Evolutionary conservation across 1,140 invertebrate species (phyloP).

Genomic region (Hyposmocoma kahamanoa): DNA sequence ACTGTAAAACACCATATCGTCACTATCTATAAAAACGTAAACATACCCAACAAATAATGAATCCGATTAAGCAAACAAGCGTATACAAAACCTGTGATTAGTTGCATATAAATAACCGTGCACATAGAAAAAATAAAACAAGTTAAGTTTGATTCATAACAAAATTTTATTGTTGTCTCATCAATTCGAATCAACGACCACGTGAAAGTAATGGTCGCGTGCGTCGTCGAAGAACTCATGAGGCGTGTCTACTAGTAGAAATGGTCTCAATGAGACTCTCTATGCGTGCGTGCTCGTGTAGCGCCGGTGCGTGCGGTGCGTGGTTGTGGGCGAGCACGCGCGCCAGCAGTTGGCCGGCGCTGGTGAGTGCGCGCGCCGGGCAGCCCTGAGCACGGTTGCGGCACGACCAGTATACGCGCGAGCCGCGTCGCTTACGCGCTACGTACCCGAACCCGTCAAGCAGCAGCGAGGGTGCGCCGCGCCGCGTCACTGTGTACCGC

Average conservation of each 20-base stretch:
- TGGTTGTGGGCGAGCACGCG: slow-evolving; percentile 41
- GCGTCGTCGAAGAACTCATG: slow-evolving; percentile 5
- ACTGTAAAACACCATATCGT: slow-evolving; percentile 57
- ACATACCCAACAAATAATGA: no score
- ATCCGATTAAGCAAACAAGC: no score
- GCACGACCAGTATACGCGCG: slow-evolving; percentile 60
- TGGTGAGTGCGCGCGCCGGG: slow-evolving; percentile 44
- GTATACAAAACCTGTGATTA: no score
- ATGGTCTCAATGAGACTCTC: slow-evolving; percentile 61
- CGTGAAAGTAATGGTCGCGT: neutral
- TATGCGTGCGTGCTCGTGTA: slow-evolving; percentile 36
- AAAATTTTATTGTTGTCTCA: neutral
- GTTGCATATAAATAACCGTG: no score
- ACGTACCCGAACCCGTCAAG: slow-evolving; percentile 48
- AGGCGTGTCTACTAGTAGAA: slow-evolving; percentile 4
- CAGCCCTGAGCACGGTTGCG: slow-evolving; percentile 37
- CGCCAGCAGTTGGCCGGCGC: slow-evolving; percentile 33
- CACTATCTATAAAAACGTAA: slow-evolving; percentile 27
- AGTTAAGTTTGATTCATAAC: no score
- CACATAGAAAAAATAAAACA: no score
- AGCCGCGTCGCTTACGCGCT: slow-evolving; percentile 49
- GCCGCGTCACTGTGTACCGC: slow-evolving; percentile 48
- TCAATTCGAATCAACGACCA: neutral
- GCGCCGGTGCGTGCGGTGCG: slow-evolving; percentile 23
- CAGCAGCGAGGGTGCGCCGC: slow-evolving; percentile 52